A percentile compares a stretch with the other conserved stretches of the same genome.
Conservation (phyloP, 2,113 vertebrate genomes). For the Crocuta crocuta region DNA sequence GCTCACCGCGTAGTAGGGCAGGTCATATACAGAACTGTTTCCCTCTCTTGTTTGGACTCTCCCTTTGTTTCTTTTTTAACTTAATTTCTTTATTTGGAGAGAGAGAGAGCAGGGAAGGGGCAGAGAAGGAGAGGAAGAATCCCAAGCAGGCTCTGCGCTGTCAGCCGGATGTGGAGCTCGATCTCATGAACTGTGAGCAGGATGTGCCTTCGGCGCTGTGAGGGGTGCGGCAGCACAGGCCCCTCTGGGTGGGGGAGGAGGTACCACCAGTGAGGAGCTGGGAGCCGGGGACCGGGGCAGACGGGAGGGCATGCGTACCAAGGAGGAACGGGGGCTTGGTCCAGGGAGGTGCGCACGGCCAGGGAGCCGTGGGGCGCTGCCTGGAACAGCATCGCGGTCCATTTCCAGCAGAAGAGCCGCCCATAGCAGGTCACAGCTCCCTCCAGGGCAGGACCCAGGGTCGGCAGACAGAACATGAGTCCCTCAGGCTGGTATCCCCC, state of each 20-base stretch:
- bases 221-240: neutral
- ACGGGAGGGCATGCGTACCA: neutral
- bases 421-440: neutral
- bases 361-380: no score
- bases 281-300: neutral
- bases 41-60: neutral
- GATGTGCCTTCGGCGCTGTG: neutral
- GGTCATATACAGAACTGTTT: neutral
- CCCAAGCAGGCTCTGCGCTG: no score
- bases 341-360: neutral
- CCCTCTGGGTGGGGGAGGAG: neutral
- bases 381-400: neutral
- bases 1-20: neutral
- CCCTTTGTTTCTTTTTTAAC: neutral
- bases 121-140: no score
- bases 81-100: no score
- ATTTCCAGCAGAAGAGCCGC: neutral
- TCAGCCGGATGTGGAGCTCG: no score
- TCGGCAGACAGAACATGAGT: neutral
- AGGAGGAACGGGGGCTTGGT: neutral
- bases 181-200: no score
- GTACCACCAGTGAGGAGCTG: fast-evolving
- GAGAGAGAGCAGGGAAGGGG: no score
- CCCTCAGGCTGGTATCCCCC: neutral
- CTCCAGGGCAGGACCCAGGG: neutral